Evolutionary conservation across 2,888 invertebrate genomes (phyloP).

Genomic region (Synergus laeviventris): DNA sequence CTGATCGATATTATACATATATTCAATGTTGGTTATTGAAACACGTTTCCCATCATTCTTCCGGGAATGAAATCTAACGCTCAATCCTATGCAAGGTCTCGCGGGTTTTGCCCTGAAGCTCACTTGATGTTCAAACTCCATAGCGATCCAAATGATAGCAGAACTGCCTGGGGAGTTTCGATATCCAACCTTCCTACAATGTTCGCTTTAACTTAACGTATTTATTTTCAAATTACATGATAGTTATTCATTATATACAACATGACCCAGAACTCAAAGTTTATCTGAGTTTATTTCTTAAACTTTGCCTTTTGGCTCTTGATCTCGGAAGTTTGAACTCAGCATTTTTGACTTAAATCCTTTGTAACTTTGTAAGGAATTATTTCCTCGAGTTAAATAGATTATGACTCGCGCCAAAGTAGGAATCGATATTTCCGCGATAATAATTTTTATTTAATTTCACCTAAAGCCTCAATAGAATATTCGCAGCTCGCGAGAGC

Average conservation of each 20-base stretch:
- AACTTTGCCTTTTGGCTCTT: too few species aligned
- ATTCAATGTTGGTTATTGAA: neutral
- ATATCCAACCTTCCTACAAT: conserved; percentile 33
- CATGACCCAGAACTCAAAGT: neutral
- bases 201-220: conserved; percentile 19
- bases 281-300: too few species aligned
- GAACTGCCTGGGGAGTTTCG: conserved; percentile 34
- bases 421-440: too few species aligned
- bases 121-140: conserved; percentile 14
- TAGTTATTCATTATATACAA: conserved; percentile 7
- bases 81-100: conserved; percentile 19
- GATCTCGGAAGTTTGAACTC: too few species aligned
- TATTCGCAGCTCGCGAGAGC: too few species aligned
- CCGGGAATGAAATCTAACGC: neutral
- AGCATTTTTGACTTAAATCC: too few species aligned
- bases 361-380: too few species aligned
- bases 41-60: neutral
- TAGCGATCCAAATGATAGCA: conserved; percentile 32
- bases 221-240: conserved; percentile 25
- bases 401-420: too few species aligned
- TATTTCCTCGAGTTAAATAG: too few species aligned
- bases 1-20: neutral
- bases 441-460: too few species aligned
- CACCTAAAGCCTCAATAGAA: too few species aligned
- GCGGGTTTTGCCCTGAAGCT: conserved; percentile 5